Base-by-base conservation (phyloP, 2,888 invertebrate species). In the Adelphocoris suturalis region DNA sequence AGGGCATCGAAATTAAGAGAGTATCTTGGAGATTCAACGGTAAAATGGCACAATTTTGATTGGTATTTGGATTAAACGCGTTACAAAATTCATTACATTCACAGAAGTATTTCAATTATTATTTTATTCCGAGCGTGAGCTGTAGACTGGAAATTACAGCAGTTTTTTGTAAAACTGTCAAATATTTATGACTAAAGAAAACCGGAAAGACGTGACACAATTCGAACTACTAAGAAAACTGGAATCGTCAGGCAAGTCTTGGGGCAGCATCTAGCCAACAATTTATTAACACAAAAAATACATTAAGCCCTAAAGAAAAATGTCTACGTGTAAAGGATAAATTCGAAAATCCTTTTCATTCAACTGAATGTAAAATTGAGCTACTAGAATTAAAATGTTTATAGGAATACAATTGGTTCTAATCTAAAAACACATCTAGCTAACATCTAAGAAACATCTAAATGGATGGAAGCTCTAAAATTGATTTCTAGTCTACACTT, bases 401-500 rank as follows among this genome's bases (percentile, higher is more conserved):
- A 68, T 68, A 68, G 68, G 68, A 68, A 68, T 68, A 68, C 19
- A 23, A 68, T 68, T 23, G 68, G 27, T 68, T 68, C 68, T 68
- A 68, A 68, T 23, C 68, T 68, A 68, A 23, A 57, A 68, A 68
- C 68, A 27, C 68, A 23, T 23, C 68, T 19, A 68, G 23, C 68
- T 19, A 68, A 68, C 68, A 68, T 68, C 68, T 68, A 61, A 9
- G n/a, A 61, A 61, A 61, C 9, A 3, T 61, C 61, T 61, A 68
- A n/a, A 23, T 68, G 68, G 68, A 68, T 68, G 68, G 68, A 68
- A 68, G 68, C 68, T 68, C 68, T 68, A 68, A 68, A 68, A 68
- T 68, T 68, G 68, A 27, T 68, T 23, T 68, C 68, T 68, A 68
- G 68, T 68, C 68, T 68, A 68, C n/a, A 68, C n/a, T n/a, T 57